Evolutionary conservation across 2,113 vertebrate species (phyloP).

Genomic region (Rallus limicola): DNA sequence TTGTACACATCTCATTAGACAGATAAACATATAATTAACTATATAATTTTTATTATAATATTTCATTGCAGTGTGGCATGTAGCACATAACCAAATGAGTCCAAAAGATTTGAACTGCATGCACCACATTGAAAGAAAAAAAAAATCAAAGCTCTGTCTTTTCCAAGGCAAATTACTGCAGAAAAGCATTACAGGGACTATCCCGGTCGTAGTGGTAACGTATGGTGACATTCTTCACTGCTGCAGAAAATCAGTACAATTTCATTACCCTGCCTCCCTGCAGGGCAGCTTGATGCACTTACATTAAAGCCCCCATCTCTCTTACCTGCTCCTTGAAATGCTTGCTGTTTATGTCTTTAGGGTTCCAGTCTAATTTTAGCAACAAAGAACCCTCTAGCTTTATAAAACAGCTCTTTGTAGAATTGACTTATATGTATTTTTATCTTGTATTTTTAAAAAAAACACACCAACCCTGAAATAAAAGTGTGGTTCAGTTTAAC

Average conservation of each 20-base stretch:
- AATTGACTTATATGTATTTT: neutral
- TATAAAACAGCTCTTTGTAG: neutral
- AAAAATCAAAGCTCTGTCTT: neutral
- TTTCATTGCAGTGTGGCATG: neutral
- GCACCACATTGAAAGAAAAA: too few species aligned
- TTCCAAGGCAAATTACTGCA: neutral
- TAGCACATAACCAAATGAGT: neutral
- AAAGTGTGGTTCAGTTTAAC: neutral
- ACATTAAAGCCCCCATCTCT: neutral
- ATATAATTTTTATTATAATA: neutral
- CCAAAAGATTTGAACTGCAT: neutral
- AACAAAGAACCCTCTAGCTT: neutral
- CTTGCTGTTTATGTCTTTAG: neutral
- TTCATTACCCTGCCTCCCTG: constrained; percentile 36
- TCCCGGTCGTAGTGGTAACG: neutral
- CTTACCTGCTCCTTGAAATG: constrained; percentile 26
- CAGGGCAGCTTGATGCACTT: constrained; percentile 16
- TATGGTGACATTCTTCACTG: neutral
- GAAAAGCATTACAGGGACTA: neutral
- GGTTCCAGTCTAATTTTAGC: constrained; percentile 26
- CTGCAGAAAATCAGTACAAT: constrained; percentile 45
- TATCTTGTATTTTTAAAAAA: neutral
- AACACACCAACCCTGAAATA: neutral
- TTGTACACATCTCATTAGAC: neutral
- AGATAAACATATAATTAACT: neutral